A percentile compares a stretch with the other conserved stretches of the same genome.
Conservation (phyloP, 2,797 vertebrate species). For the Peromyscus nudipes region DNA sequence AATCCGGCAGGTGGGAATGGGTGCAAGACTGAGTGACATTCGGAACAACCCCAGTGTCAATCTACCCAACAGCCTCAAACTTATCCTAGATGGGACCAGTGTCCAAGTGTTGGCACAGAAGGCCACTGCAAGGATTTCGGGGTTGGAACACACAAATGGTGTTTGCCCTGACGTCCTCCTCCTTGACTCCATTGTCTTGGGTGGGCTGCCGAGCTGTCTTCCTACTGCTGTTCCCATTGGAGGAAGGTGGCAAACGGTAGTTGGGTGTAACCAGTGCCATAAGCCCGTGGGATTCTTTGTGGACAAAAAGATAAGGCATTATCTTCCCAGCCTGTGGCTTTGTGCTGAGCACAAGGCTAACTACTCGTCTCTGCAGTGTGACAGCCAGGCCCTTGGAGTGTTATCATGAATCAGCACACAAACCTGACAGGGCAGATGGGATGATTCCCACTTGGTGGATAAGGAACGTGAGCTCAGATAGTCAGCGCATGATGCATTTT, state of each 20-base stretch:
- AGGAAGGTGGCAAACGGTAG: not conserved
- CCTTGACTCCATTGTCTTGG: not conserved
- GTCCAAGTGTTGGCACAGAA: not conserved
- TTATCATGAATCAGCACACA: not conserved
- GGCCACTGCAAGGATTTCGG: accelerated
- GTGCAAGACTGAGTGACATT: not conserved
- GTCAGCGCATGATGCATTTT: accelerated
- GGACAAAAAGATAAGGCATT: not conserved
- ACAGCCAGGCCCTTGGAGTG: not conserved
- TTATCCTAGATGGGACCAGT: too few relatives aligned
- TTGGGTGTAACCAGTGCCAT: not conserved
- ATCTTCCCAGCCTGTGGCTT: not conserved
- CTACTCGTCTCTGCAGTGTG: not conserved
- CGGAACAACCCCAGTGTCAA: not conserved
- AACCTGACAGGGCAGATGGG: not conserved
- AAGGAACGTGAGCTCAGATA: not conserved
- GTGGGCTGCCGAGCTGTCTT: not conserved
- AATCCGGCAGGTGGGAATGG: not conserved
- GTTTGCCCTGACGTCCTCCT: not conserved
- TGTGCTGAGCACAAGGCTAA: not conserved
- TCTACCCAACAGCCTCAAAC: not conserved
- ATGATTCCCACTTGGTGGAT: not conserved
- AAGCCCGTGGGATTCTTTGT: not conserved
- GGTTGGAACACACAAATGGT: too few relatives aligned
- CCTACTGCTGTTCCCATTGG: not conserved